Evolutionary conservation across 2,797 vertebrate species (phyloP), one percentile per base, ranked within the genome.

Genomic region (Labeo calbasu): DNA sequence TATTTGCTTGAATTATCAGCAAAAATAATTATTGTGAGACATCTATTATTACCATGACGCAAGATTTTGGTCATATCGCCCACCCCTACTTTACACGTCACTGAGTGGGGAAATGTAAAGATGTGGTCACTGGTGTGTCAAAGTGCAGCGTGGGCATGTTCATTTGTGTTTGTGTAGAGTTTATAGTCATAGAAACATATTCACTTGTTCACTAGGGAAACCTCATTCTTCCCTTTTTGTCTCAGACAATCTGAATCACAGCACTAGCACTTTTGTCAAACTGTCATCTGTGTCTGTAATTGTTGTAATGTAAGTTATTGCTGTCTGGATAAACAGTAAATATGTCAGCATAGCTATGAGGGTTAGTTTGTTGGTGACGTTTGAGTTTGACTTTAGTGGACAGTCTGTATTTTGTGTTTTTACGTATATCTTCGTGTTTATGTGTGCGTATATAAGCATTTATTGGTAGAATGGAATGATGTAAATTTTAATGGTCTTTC

Each of bases 141-240:
- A 76, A 87, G 83, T 83, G 79, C 61, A 85, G 84, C 17, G 78
- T 84, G 82, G 77, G 84, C 65, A 79, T 85, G 80, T 84, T 83
- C 73, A 59, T 83, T 28, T 71, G 72, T 85, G 80, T 80, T 76
- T 84, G 63, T 85, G 83, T 76, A 36, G 82, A 86, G 57, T 87
- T 59, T 69, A 46, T 86, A 70, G 84, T 65, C 32, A 68, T 82
- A 86, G 77, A 66, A 84, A 80, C 40, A 8, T 63, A 57, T 78
- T 81, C 57, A 72, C 71, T 79, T 86, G 32, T 81, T 81, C 48
- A 79, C 55, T 76, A 68, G 36, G 28, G 43, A 83, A 77, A 83
- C 79, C 9, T 87, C 76, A 84, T 86, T 86, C 70, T 88, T 79
- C 65, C 23, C 76, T 43, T 84, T 84, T 84, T 78, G 46, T 70